Base-by-base conservation (phyloP, 2,888 invertebrate genomes). In the Lottia scabra region DNA sequence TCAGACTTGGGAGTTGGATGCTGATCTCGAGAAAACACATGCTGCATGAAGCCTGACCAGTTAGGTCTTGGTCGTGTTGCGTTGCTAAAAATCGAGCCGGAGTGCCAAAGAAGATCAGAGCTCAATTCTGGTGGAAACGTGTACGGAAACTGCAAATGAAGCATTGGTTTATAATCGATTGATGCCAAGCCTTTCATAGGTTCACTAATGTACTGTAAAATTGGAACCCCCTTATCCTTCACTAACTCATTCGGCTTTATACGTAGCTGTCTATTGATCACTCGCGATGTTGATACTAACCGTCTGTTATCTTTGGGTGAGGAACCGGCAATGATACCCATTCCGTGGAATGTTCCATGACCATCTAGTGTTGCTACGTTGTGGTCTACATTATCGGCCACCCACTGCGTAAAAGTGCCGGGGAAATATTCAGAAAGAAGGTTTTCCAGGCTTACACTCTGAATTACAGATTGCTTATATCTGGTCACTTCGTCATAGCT, bases 41-140 rank as follows among this genome's bases (percentile, higher is more conserved):
- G 30, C 23, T 64, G 64, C 64, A 64, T 64, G 38, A 64, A 64
- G 16, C 64, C 64, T 30, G 64, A 64, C 64, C 27, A 64, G 38
- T 26, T 64, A 16, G 64, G 64, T 64, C 26, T 26, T 26, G 30
- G 64, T 56, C 23, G n/a, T 64, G 15, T n/a, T 38, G 64, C 19
- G 16, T 13, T 64, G 19, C 23, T 27, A 26, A 64, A 13, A 38
- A 64, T 16, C 19, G 6, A 64, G 8, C 64, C 26, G 16, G 64
- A 64, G n/a, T 56, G 56, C 56, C 56, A 56, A 10, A 56, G 19
- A 56, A 56, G 56, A 19, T 56, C 8, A 15, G 56, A 56, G 19
- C 19, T 19, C 16, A 56, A 56, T 10, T 6, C 19, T 56, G 56
- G 56, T 3, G 19, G 19, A 15, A n/a, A 5, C n/a, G 56, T 56